Percentiles rank a stretch among this genome's conserved stretches.
These are phyloP conservation scores for Lasioglossum albipes DNA, from an alignment of 1,140 invertebrate species.

Conservation along the genomic window DNA sequence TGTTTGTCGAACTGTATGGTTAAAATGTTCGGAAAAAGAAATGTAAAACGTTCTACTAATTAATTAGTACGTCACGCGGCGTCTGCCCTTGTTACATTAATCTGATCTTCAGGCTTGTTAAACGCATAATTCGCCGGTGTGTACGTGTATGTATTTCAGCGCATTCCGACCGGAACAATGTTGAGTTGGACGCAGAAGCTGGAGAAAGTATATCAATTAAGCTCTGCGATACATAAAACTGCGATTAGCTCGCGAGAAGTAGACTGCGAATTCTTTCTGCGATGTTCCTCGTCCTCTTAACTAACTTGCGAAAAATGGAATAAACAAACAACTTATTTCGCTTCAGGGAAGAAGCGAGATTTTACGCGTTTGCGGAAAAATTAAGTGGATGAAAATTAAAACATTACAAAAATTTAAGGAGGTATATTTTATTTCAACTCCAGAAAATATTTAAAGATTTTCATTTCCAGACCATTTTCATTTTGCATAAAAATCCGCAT, in stretches of 20 bases:
- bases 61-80: conserved; percentile 2
- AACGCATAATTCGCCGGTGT: neutral
- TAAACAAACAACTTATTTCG: neutral
- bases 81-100: conserved; percentile 1
- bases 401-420: too few relatives aligned
- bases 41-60: conserved; percentile 6
- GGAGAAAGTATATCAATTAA: neutral
- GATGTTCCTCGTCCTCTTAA: neutral
- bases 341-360: too few relatives aligned
- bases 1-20: too few relatives aligned
- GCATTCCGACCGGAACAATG: neutral
- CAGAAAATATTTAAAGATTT: too few relatives aligned
- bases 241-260: neutral
- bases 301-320: neutral
- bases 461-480: too few relatives aligned
- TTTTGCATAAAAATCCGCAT: too few relatives aligned
- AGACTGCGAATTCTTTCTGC: neutral
- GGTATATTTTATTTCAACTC: too few relatives aligned
- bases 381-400: too few relatives aligned
- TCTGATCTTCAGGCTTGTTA: conserved; percentile 1
- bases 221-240: neutral
- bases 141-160: neutral
- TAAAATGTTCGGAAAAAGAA: neutral
- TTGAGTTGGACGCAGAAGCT: conserved; percentile 6
- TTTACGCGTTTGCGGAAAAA: too few relatives aligned